These are phyloP conservation scores for Clusia tigrina DNA, from an alignment of 2,888 invertebrate species.

Conservation along the genomic window DNA sequence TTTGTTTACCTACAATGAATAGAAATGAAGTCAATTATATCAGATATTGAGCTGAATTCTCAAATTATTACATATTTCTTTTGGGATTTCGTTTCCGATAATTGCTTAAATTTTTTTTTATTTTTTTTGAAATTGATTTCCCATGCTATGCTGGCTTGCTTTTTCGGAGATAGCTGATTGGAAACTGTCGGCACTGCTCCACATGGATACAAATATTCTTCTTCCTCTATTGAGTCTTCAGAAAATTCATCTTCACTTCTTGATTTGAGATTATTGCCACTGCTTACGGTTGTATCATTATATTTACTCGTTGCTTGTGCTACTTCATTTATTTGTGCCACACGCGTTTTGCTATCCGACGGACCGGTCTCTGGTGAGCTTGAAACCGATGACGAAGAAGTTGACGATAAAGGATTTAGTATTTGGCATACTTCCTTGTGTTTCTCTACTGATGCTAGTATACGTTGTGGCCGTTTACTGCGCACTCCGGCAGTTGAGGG, in stretches of 20 bases:
- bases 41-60: neutral
- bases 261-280: slow-evolving; percentile 34
- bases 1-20: neutral
- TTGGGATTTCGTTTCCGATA: neutral
- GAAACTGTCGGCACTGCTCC: slow-evolving; percentile 66
- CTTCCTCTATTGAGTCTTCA: slow-evolving; percentile 83
- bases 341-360: slow-evolving; percentile 27
- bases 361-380: slow-evolving; percentile 20
- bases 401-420: slow-evolving; percentile 51
- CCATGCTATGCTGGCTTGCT: slow-evolving; percentile 86
- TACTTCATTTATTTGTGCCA: slow-evolving; percentile 19
- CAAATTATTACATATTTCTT: neutral
- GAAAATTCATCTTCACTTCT: slow-evolving; percentile 74
- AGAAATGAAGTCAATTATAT: neutral
- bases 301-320: neutral
- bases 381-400: slow-evolving; percentile 45
- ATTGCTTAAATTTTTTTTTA: slow-evolving; percentile 35
- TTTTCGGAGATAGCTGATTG: slow-evolving; percentile 70
- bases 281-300: slow-evolving; percentile 21
- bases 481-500: slow-evolving; percentile 48
- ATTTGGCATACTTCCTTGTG: slow-evolving; percentile 81
- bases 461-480: slow-evolving; percentile 42
- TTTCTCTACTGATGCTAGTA: slow-evolving; percentile 73
- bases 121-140: slow-evolving; percentile 79
- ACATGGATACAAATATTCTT: slow-evolving; percentile 67